Percentiles rank a stretch among this genome's conserved stretches.
Evolutionary conservation across 1,140 invertebrate genomes (phyloP).

Genomic region (Brachionus rotundiformis): DNA sequence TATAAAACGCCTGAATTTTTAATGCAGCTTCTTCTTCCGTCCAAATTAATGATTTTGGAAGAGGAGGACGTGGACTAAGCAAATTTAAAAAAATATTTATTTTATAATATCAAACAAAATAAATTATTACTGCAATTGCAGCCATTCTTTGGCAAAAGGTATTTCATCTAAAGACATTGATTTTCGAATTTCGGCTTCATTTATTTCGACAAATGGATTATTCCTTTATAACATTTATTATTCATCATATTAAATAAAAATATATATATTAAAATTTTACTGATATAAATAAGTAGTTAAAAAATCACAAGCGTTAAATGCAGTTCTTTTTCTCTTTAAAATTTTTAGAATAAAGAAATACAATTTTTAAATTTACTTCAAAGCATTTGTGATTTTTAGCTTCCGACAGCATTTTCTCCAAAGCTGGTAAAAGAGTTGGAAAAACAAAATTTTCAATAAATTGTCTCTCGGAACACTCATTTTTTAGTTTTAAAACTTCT

Average conservation of each 20-base stretch:
- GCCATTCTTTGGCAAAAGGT: constrained; percentile 62
- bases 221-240: constrained; percentile 20
- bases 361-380: constrained; percentile 57
- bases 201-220: neutral
- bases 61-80: constrained; percentile 61
- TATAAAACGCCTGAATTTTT: constrained; percentile 62
- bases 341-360: neutral
- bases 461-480: constrained; percentile 59
- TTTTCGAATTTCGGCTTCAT: constrained; percentile 55
- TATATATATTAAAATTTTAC: too few species aligned
- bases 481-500: constrained; percentile 55
- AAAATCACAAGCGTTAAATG: constrained; percentile 62
- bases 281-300: constrained; percentile 61
- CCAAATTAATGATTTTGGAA: constrained; percentile 63
- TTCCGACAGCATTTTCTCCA: constrained; percentile 62
- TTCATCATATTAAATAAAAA: too few species aligned
- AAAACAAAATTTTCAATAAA: constrained; percentile 63
- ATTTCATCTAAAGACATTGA: constrained; percentile 58
- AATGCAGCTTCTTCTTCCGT: constrained; percentile 62
- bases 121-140: constrained; percentile 62
- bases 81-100: constrained; percentile 54
- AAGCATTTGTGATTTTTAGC: constrained; percentile 63
- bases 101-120: constrained; percentile 8
- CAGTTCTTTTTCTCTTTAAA: constrained; percentile 61
- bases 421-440: constrained; percentile 60